Base-by-base conservation (phyloP, 1,140 invertebrate genomes). In the Magallana ariakensis region DNA sequence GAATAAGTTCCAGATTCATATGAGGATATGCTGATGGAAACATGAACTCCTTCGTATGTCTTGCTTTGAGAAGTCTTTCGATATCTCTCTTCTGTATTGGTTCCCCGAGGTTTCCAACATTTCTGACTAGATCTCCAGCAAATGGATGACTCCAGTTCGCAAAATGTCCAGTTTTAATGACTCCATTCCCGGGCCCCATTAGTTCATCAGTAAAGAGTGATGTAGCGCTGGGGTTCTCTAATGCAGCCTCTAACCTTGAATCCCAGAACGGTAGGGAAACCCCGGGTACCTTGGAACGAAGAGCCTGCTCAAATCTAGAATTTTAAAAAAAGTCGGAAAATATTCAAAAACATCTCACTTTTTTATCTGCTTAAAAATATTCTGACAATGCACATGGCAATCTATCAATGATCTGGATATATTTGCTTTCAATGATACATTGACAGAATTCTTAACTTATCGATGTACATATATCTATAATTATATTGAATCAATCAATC, bases 211-310 rank as follows among this genome's bases (percentile, higher is more conserved):
- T 91, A 83, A 93, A 95, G 46, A 95, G 86, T 54, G 93, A 90
- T 0, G 95, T 94, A 62, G 92, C 88, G 4, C 91, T 88, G 7
- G 92, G 88, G 85, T 94, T 90, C 5, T 90, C 91, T 33, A 95
- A 85, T 82, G 90, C 89, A 8, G 84, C 81, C 80, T 95, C 94
- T 60, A 94, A 57, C 0, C 91, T 91, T 11, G 90, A 91, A 83
- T 94, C 94, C 94, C 95, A 95, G 89, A 94, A 95, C 0, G 95
- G 95, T 9, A 95, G 70, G 6, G 93, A 93, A 2, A 94, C 88
- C 55, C 84, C 83, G 0, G 92, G 91, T 7, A 90, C 90, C 66
- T 90, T 89, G 13, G 89, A 86, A 46, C 89, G 87, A 22, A 93
- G 87, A 13, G 91, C 90, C 8, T 89, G 89, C 81, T 93, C 92